Evolutionary conservation across 2,797 vertebrate species (phyloP).

Genomic region (Champsocephalus gunnari): DNA sequence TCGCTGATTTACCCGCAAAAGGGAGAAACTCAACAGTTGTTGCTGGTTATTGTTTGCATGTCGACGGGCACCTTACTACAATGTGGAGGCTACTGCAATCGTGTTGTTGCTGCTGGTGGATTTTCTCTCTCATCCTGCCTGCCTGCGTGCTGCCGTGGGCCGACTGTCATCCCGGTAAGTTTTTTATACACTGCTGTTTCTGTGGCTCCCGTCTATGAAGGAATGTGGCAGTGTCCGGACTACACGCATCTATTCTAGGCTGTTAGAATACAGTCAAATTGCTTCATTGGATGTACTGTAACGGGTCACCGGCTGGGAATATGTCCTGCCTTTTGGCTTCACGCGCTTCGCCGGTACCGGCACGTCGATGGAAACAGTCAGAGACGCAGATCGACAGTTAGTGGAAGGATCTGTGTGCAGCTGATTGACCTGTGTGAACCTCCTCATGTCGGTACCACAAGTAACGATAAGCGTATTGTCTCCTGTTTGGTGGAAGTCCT

Average conservation of each 20-base stretch:
- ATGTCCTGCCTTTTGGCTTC: constrained; percentile 8
- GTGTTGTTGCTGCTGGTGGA: constrained; percentile 91
- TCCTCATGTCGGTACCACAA: not conserved
- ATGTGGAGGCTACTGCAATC: constrained; percentile 96
- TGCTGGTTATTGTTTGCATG: constrained; percentile 75
- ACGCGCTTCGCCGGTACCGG: constrained; percentile 30
- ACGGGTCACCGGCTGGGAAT: constrained; percentile 25
- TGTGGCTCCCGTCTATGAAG: not conserved
- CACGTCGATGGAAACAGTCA: constrained; percentile 4
- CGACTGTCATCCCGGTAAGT: constrained; percentile 94
- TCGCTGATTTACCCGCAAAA: constrained; percentile 58
- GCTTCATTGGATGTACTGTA: not conserved
- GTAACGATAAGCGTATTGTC: not conserved
- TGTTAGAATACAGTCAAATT: not conserved
- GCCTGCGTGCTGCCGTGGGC: constrained; percentile 89
- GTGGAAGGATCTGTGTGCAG: not conserved
- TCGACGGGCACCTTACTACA: constrained; percentile 90
- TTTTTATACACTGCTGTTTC: constrained; percentile 41
- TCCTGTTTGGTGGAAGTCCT: constrained; percentile 12
- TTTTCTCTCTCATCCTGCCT: constrained; percentile 89
- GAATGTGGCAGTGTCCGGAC: not conserved
- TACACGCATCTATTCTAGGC: not conserved
- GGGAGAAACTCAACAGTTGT: constrained; percentile 87
- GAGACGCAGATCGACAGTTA: not conserved
- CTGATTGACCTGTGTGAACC: constrained; percentile 28